phyloP scores from a whole-genome alignment of 2,797 vertebrate species.

The Heteromormyrus szaboi region DNA sequence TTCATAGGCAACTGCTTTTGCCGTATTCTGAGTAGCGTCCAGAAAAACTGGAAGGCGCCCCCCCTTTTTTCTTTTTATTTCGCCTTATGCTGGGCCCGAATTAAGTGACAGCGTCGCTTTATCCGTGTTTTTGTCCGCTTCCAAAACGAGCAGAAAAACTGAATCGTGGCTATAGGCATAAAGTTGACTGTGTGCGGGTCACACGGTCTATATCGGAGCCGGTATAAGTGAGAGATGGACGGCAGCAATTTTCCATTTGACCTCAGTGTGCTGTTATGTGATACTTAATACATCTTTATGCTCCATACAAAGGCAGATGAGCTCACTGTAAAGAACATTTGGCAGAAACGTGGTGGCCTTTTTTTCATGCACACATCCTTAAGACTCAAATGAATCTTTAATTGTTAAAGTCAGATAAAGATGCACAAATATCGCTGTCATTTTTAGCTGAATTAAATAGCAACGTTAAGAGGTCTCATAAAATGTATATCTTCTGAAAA shows the following conservation, averaged over 20 bases:
- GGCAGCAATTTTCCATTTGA: conserved; percentile 13
- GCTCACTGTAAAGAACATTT: conserved; percentile 3
- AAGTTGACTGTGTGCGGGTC: background rate
- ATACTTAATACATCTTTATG: conserved; percentile 10
- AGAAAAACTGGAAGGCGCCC: background rate
- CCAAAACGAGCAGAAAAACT: background rate
- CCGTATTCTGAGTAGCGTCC: background rate
- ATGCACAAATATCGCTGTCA: background rate
- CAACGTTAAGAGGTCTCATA: background rate
- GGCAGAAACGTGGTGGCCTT: background rate
- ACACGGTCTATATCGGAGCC: background rate
- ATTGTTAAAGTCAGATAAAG: background rate
- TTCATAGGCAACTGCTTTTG: background rate
- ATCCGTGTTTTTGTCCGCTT: background rate
- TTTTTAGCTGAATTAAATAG: background rate
- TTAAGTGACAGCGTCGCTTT: background rate
- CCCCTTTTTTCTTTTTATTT: background rate
- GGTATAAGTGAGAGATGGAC: background rate
- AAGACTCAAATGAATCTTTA: background rate
- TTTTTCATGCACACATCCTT: background rate
- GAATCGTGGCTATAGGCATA: background rate
- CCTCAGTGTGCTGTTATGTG: background rate
- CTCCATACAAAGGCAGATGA: background rate
- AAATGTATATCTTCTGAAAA: background rate
- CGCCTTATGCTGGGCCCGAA: background rate